Percentiles rank a stretch among this genome's conserved stretches.
Conservation (phyloP, 2,888 invertebrate species). For the Keiferia lycopersicella region DNA sequence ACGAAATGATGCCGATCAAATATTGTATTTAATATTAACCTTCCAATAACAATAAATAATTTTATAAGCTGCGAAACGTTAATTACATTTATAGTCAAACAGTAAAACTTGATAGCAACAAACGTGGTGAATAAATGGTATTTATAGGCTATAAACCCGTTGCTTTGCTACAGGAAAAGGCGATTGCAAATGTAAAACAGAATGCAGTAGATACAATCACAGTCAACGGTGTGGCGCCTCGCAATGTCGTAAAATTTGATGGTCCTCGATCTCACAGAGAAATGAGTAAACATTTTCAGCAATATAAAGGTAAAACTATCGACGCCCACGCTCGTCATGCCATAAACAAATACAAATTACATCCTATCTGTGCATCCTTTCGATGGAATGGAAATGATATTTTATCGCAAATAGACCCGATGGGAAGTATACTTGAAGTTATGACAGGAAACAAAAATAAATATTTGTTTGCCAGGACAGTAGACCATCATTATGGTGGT, state of each 20-base stretch:
- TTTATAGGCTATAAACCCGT: slow-evolving; percentile 37
- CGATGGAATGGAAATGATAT: slow-evolving; percentile 13
- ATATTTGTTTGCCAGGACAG: not conserved
- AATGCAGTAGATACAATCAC: slow-evolving; percentile 63
- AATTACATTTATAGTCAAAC: slow-evolving; percentile 11
- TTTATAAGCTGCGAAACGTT: not conserved
- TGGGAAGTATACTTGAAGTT: not conserved
- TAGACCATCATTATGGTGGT: not conserved
- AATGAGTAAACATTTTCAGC: slow-evolving; percentile 33
- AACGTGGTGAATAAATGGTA: slow-evolving; percentile 27
- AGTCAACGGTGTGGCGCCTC: slow-evolving; percentile 64
- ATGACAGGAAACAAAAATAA: not conserved
- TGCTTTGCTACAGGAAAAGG: slow-evolving; percentile 61
- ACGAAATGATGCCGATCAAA: slow-evolving; percentile 10
- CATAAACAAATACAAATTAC: slow-evolving; percentile 20
- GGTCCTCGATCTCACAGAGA: slow-evolving; percentile 54
- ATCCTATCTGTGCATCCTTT: too few relatives aligned
- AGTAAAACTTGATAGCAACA: slow-evolving; percentile 20
- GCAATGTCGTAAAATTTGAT: slow-evolving; percentile 69
- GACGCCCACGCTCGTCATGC: slow-evolving; percentile 37
- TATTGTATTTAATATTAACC: not conserved
- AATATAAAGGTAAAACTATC: slow-evolving; percentile 33
- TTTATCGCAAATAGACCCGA: not conserved
- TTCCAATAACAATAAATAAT: slow-evolving; percentile 24
- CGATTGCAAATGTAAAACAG: slow-evolving; percentile 61